Conservation (phyloP, 2,797 vertebrate genomes). For the Psittacula derbiana region DNA sequence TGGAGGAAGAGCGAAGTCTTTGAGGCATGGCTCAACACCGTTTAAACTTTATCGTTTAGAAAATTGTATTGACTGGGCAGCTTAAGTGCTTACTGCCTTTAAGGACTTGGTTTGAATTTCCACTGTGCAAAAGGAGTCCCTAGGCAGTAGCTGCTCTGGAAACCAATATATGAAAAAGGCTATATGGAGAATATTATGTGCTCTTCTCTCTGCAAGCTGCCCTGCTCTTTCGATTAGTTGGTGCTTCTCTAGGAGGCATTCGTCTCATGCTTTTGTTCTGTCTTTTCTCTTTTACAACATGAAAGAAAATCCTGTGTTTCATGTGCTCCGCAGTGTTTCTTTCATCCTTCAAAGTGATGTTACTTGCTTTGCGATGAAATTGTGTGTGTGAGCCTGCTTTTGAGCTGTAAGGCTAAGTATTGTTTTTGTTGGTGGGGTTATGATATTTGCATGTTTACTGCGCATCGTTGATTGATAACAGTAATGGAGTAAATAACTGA, state of each 20-base stretch:
- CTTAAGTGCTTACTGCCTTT: neutral
- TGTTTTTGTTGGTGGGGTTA: neutral
- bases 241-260: neutral
- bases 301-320: constrained; percentile 3
- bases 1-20: neutral
- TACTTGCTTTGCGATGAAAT: neutral
- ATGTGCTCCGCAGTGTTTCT: neutral
- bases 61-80: neutral
- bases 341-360: constrained; percentile 24
- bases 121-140: neutral
- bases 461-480: neutral
- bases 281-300: neutral
- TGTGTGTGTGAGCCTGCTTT: neutral
- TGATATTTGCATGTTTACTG: neutral
- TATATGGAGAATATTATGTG: neutral
- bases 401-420: neutral
- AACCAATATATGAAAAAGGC: neutral
- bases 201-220: neutral
- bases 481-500: neutral
- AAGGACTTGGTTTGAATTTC: neutral
- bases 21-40: neutral
- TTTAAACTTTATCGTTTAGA: neutral
- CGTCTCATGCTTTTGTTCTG: neutral
- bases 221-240: neutral
- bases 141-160: neutral